phyloP scores from a whole-genome alignment of 2,113 vertebrate species.

The Petroica traversi region DNA sequence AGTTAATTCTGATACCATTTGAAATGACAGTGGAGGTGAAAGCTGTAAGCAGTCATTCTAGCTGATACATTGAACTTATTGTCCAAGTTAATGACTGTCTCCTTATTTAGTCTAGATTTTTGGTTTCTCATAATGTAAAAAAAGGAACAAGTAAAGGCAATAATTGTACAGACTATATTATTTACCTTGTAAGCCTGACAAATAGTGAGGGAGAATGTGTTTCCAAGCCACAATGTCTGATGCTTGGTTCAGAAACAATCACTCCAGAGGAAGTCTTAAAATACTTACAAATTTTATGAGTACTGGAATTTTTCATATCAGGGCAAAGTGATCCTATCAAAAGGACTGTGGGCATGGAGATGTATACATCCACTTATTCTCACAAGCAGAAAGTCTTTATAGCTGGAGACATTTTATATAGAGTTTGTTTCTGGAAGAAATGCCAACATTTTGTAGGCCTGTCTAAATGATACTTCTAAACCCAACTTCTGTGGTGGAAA shows the following conservation, averaged over 20 bases:
- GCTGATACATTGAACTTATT: neutral
- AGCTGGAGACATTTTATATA: neutral
- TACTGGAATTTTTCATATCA: neutral
- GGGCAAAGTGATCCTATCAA: neutral
- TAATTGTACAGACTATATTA: constrained; percentile 10
- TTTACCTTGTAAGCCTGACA: constrained; percentile 4
- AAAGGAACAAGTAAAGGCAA: neutral
- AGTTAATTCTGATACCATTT: neutral
- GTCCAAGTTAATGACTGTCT: neutral
- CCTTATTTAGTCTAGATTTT: neutral
- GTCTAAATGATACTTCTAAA: neutral
- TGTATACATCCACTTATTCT: neutral
- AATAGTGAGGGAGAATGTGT: neutral
- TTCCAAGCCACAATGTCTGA: constrained; percentile 26
- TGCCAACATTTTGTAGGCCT: neutral
- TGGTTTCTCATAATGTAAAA: neutral
- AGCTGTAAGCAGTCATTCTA: neutral
- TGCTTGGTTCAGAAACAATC: constrained; percentile 14
- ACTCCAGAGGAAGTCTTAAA: neutral
- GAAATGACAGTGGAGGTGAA: neutral
- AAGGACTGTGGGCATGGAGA: neutral
- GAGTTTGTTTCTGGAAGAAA: neutral
- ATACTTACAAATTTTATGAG: neutral
- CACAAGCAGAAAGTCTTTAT: neutral
- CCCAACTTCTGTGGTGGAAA: neutral